These are phyloP conservation scores for Phainopepla nitens DNA, from an alignment of 2,113 vertebrate genomes.

Conservation along the genomic window DNA sequence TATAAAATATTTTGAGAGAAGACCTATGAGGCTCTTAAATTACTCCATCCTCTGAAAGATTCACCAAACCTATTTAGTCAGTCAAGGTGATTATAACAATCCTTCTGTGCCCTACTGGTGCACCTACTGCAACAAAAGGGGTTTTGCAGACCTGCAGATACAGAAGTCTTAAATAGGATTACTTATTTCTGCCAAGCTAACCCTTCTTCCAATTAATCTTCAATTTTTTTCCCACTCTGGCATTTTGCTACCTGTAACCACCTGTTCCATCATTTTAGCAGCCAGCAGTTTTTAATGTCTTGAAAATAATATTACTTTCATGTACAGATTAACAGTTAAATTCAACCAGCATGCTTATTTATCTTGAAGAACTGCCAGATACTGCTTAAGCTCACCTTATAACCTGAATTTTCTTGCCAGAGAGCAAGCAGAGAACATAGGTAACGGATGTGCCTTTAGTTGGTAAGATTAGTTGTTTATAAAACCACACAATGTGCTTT, in stretches of 20 bases:
- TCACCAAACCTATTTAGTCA: not conserved
- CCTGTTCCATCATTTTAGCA: not conserved
- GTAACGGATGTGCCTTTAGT: not conserved
- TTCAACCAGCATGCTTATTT: not conserved
- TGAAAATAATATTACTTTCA: not conserved
- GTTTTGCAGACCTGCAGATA: not conserved
- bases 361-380: not conserved
- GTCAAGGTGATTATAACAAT: not conserved
- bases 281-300: not conserved
- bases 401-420: not conserved
- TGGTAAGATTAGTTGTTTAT: not conserved
- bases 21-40: not conserved
- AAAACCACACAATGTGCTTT: not conserved
- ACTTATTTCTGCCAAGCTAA: not conserved
- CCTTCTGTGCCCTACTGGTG: not conserved
- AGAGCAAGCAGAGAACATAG: not conserved
- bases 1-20: not conserved
- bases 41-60: not conserved
- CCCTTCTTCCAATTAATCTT: not conserved
- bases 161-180: not conserved
- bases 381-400: not conserved
- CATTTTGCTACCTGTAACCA: not conserved
- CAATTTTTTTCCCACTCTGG: not conserved
- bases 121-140: not conserved
- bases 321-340: not conserved